These are phyloP conservation scores for Pavo muticus DNA, from an alignment of 2,113 vertebrate species.

Conservation along the genomic window DNA sequence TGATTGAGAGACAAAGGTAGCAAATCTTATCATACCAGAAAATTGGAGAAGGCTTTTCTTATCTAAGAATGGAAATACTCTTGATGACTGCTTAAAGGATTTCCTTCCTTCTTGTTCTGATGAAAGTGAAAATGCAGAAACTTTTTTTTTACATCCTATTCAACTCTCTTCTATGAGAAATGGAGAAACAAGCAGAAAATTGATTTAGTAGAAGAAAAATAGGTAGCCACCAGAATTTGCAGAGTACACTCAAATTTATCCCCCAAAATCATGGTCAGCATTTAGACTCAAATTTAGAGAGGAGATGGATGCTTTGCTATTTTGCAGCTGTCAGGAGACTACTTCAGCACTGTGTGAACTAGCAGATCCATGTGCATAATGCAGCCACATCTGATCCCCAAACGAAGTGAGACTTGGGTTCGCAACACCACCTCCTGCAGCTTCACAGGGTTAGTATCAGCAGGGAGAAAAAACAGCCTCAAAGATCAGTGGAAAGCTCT, in stretches of 20 bases:
- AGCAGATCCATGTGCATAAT: background rate
- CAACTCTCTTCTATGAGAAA: background rate
- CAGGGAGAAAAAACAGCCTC: background rate
- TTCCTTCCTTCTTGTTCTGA: background rate
- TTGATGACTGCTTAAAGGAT: background rate
- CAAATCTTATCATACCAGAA: background rate
- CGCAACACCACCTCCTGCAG: background rate
- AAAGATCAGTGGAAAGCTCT: background rate
- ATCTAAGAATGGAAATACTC: slow-evolving; percentile 9
- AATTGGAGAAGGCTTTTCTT: background rate
- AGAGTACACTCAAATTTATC: background rate
- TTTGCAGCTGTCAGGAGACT: background rate
- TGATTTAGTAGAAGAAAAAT: background rate
- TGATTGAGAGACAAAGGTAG: background rate
- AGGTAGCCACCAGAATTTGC: background rate
- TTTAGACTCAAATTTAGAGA: background rate
- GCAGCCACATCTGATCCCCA: background rate
- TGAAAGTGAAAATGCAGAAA: background rate
- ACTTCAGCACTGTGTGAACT: background rate
- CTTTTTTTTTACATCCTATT: background rate
- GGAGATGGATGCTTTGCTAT: background rate
- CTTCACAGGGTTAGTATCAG: background rate
- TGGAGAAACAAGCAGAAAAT: background rate
- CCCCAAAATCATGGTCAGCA: background rate
- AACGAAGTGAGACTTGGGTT: background rate